Evolutionary conservation across 2,888 invertebrate species (phyloP), one percentile per base, ranked within the genome.

Genomic region (Drosophila gaucha): DNA sequence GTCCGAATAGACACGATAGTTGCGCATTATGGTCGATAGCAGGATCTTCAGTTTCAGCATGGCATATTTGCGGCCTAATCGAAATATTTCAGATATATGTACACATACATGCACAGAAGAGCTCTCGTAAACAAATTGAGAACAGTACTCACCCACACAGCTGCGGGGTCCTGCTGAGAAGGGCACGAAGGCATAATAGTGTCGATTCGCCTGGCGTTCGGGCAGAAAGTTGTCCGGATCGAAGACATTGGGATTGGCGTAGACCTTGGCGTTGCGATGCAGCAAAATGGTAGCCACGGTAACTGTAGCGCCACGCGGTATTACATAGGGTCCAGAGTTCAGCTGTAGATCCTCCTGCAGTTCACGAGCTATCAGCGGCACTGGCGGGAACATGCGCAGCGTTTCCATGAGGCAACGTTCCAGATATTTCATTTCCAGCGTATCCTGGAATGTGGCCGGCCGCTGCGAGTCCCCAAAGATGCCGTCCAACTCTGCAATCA

Each of bases 191-290:
- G 96, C 94, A 89, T 96, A 96, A 88, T 96, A 96, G 88, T 97
- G 96, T 65, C 97, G 94, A 79, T 94, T 94, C 47, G 95, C 95
- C 67, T 95, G 95, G 74, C 93, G 94, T 88, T 97, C 97, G 0
- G 96, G 95, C 70, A 96, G 92, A 93, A 97, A 97, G 90, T 97
- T 95, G 90, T 97, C 97, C 1, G 97, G 97, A 92, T 97, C 93
- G 89, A 96, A 97, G 69, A 92, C 93, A 39, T 94, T 93, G 0
- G 97, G 96, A 91, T 97, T 95, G 8, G 95, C 94, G 91, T 96
- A 97, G 49, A 95, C 93, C 74, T 95, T 94, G 1, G 93, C 92
- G 74, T 95, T 93, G 57, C 96, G 94, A 90, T 97, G 97, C 51
- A 96, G 90, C 82, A 94, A 93, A 87, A 93, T 94, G 1, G 95